Evolutionary conservation across 2,797 vertebrate genomes (phyloP).

Genomic region (Vultur gryphus): DNA sequence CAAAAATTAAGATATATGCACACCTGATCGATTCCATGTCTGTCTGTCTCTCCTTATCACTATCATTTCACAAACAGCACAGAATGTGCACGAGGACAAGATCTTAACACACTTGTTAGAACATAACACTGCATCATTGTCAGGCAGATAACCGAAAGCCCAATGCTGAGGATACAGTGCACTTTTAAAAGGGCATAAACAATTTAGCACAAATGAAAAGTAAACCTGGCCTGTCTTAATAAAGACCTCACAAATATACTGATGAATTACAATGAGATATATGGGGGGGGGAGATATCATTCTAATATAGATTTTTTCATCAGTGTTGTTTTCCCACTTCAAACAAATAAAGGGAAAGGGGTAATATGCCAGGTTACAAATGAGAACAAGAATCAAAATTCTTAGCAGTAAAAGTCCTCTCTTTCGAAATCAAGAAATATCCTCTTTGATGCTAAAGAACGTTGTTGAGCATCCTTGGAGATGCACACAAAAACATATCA

Average conservation of each 20-base stretch:
- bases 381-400: not conserved
- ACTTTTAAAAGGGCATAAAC: constrained; percentile 44
- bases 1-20: not conserved
- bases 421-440: not conserved
- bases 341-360: not conserved
- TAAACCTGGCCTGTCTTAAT: constrained; percentile 50
- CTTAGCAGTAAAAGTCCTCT: not conserved
- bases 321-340: not conserved
- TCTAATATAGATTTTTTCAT: not conserved
- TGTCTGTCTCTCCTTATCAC: constrained; percentile 2
- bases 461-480: not conserved
- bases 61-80: constrained; percentile 23
- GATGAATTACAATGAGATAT: constrained; percentile 36
- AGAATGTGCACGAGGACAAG: constrained; percentile 36
- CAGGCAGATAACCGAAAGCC: constrained; percentile 36
- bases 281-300: not conserved
- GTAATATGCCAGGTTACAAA: not conserved
- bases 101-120: constrained; percentile 30
- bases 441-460: not conserved
- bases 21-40: not conserved
- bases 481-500: not conserved
- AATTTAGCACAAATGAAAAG: constrained; percentile 61
- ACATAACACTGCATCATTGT: constrained; percentile 40
- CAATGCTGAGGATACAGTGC: constrained; percentile 19
- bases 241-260: constrained; percentile 51